A percentile compares a stretch with the other conserved stretches of the same genome.
phyloP scores from a whole-genome alignment of 2,797 vertebrate genomes.

The Pangasius larnaudii region DNA sequence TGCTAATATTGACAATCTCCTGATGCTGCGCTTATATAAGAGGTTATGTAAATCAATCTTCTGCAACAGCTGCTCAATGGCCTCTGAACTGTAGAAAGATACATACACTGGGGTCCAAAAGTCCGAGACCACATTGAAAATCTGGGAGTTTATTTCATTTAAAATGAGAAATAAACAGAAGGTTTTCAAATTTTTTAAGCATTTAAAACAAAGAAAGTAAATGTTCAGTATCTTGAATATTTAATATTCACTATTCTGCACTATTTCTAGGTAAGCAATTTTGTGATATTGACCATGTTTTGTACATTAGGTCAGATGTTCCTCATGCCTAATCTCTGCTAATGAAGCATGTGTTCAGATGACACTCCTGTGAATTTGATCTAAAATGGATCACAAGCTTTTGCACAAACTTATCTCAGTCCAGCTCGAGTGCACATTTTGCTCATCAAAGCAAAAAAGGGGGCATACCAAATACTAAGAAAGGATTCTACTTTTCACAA shows the following conservation, averaged over 20 bases:
- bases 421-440: background rate
- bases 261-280: background rate
- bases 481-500: background rate
- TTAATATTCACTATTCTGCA: background rate
- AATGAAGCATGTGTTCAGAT: background rate
- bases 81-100: background rate
- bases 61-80: background rate
- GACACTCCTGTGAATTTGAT: background rate
- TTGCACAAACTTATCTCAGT: background rate
- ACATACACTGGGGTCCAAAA: background rate
- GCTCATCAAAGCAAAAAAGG: background rate
- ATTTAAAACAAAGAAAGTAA: background rate
- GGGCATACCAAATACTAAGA: background rate
- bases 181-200: background rate
- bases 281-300: background rate
- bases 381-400: background rate
- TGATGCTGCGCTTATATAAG: background rate
- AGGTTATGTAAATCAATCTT: conserved; percentile 16
- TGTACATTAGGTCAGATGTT: background rate
- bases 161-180: background rate
- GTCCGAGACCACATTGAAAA: background rate
- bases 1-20: background rate
- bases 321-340: too few species aligned
- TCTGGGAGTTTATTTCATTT: background rate
- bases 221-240: background rate